Conservation (phyloP, 2,113 vertebrate species). For the Gobiocypris rarus region DNA sequence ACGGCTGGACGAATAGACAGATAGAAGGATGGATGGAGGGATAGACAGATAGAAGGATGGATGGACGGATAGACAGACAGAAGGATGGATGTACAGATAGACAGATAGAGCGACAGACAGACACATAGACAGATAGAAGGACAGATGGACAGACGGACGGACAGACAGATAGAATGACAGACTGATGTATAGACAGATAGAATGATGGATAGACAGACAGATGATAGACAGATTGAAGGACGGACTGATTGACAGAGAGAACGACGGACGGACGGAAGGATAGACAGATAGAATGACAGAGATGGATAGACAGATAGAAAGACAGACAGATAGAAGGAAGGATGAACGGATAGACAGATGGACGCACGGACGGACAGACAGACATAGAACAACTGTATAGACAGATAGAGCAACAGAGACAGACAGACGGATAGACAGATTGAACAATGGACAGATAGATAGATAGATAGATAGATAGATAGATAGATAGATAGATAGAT, state of each 20-base stretch:
- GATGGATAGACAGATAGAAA: neutral
- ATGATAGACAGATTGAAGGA: neutral
- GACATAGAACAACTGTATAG: too few species aligned
- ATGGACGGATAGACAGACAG: accelerated
- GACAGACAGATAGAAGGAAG: neutral
- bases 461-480: neutral
- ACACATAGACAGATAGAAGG: neutral
- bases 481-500: too few species aligned
- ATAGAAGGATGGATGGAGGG: accelerated
- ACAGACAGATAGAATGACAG: neutral
- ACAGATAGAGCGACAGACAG: neutral
- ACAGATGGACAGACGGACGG: neutral
- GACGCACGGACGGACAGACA: neutral
- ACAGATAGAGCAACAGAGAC: neutral
- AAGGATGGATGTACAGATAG: neutral
- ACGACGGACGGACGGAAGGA: neutral
- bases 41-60: accelerated
- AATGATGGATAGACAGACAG: neutral
- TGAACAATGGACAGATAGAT: neutral
- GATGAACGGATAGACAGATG: neutral
- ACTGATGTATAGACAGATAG: neutral
- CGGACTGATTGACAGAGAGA: neutral
- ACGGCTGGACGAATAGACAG: too few species aligned
- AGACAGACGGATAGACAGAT: neutral
- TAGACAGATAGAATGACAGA: neutral